These are phyloP conservation scores for Sus scrofa DNA, from an alignment of 2,113 vertebrate species.

Conservation along the genomic window DNA sequence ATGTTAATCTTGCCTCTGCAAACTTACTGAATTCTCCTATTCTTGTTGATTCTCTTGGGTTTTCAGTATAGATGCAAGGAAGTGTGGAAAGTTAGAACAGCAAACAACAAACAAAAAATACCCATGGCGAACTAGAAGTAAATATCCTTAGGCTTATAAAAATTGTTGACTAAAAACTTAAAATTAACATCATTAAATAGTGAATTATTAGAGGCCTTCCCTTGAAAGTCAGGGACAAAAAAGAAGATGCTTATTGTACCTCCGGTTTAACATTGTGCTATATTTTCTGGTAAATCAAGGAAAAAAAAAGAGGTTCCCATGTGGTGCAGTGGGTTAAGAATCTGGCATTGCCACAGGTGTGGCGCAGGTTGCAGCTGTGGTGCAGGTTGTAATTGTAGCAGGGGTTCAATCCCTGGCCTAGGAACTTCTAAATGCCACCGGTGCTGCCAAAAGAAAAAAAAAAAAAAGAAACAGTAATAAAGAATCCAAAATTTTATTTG, in stretches of 20 bases:
- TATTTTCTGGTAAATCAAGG: conserved; percentile 30
- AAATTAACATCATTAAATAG: background rate
- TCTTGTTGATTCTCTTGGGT: conserved; percentile 25
- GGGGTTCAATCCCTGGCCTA: no score
- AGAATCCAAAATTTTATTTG: conserved; percentile 47
- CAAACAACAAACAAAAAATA: conserved; percentile 1
- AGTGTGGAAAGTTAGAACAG: background rate
- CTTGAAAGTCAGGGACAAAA: background rate
- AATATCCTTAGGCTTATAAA: background rate
- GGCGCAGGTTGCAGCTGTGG: no score
- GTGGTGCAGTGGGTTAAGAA: no score
- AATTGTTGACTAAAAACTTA: conserved; percentile 15
- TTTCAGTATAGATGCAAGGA: conserved; percentile 43
- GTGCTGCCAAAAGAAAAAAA: background rate
- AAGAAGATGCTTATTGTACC: background rate
- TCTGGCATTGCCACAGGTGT: no score
- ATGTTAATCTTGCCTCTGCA: conserved; percentile 9
- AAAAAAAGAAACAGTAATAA: conserved; percentile 16
- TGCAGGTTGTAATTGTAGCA: no score
- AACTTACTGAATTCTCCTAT: conserved; percentile 29
- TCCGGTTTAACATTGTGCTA: background rate
- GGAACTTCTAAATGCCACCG: no score
- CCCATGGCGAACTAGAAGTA: background rate
- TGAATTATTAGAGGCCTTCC: background rate
- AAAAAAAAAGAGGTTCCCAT: background rate